These are phyloP conservation scores for Drosophila helvetica DNA, from an alignment of 2,888 invertebrate species.

Conservation along the genomic window DNA sequence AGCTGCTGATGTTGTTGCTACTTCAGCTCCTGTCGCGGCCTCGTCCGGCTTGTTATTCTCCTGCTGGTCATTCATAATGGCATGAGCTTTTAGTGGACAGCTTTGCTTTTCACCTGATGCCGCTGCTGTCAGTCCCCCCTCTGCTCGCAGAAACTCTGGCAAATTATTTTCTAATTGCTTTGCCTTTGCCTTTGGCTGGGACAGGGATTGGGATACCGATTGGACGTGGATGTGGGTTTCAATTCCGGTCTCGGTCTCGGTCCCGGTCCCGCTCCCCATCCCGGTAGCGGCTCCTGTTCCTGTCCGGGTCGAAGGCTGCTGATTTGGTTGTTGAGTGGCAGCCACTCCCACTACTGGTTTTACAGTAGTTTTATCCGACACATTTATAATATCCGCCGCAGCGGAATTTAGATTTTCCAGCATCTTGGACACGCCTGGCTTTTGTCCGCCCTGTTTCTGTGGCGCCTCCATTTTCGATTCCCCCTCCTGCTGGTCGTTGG, in stretches of 20 bases:
- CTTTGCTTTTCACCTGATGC: slow-evolving; percentile 68
- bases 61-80: slow-evolving; percentile 59
- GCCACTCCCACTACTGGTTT: slow-evolving; percentile 13
- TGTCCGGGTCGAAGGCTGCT: slow-evolving; percentile 8
- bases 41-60: slow-evolving; percentile 26
- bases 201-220: slow-evolving; percentile 13
- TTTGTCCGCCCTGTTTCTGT: slow-evolving; percentile 23
- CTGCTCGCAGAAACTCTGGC: slow-evolving; percentile 48
- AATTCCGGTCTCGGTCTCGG: slow-evolving; percentile 35
- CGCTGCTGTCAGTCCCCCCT: slow-evolving; percentile 11
- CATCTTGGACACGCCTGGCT: slow-evolving; percentile 57
- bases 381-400: slow-evolving; percentile 76
- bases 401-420: slow-evolving; percentile 72
- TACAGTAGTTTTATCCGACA: slow-evolving; percentile 58
- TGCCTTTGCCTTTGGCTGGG: slow-evolving; percentile 50
- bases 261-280: slow-evolving; percentile 21
- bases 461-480: slow-evolving; percentile 12
- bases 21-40: slow-evolving; percentile 29
- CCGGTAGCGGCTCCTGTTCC: background rate
- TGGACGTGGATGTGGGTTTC: slow-evolving; percentile 25
- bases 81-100: slow-evolving; percentile 41
- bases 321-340: slow-evolving; percentile 14
- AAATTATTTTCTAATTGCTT: slow-evolving; percentile 75
- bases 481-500: slow-evolving; percentile 11
- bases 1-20: slow-evolving; percentile 41